A percentile compares a stretch with the other conserved stretches of the same genome.
Evolutionary conservation across 2,888 invertebrate species (phyloP).

Genomic region (Acronicta alni): DNA sequence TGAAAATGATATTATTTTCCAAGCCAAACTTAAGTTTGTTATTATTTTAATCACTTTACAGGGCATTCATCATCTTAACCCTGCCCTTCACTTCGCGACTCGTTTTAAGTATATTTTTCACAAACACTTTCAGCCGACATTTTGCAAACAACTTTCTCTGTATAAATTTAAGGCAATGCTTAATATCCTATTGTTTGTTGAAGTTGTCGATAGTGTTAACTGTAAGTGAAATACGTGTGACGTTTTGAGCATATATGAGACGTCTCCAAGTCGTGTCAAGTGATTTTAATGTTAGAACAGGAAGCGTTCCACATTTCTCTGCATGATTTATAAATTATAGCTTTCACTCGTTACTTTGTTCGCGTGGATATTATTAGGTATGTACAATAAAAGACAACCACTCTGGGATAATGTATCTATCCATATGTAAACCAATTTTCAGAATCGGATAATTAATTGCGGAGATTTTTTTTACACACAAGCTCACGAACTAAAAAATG

Average conservation of each 20-base stretch:
- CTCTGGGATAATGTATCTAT: too few relatives aligned
- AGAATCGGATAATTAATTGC: too few relatives aligned
- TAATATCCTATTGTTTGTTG: conserved; percentile 47
- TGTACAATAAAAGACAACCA: too few relatives aligned
- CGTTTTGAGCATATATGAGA: conserved; percentile 1
- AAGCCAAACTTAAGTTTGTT: conserved; percentile 5
- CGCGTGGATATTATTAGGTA: too few relatives aligned
- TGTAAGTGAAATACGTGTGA: conserved; percentile 17
- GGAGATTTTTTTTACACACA: too few relatives aligned
- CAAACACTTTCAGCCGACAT: conserved; percentile 53
- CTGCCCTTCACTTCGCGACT: conserved; percentile 38
- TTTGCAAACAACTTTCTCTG: conserved; percentile 59
- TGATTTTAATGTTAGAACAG: conserved; percentile 3
- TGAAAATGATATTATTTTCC: too few relatives aligned
- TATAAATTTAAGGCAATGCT: conserved; percentile 37
- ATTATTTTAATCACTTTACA: conserved; percentile 30
- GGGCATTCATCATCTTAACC: conserved; percentile 6
- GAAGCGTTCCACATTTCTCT: neutral
- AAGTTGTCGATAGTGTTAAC: conserved; percentile 19
- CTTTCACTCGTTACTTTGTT: too few relatives aligned
- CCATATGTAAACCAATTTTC: too few relatives aligned
- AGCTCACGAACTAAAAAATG: too few relatives aligned
- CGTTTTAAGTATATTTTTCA: conserved; percentile 48
- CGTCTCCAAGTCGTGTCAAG: conserved; percentile 1
- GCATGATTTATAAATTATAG: too few relatives aligned